These are phyloP conservation scores for Netelia inedita DNA, from an alignment of 2,888 invertebrate species.

Conservation along the genomic window DNA sequence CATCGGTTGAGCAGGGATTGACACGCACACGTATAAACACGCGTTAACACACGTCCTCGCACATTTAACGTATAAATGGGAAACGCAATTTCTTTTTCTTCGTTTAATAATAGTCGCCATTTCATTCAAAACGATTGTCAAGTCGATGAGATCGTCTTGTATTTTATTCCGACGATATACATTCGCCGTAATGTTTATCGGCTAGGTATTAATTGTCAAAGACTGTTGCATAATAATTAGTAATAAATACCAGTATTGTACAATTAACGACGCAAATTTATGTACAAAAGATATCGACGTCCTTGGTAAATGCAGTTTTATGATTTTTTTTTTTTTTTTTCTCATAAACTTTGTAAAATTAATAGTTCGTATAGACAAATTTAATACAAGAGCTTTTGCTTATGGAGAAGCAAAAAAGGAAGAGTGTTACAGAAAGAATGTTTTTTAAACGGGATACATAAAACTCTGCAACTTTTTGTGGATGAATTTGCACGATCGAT, in stretches of 20 bases:
- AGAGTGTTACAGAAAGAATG: background rate
- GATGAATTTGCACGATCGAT: background rate
- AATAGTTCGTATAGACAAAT: background rate
- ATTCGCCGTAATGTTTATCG: conserved; percentile 64
- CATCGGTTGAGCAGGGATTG: background rate
- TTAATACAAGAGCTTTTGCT: background rate
- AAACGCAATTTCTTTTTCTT: conserved; percentile 11
- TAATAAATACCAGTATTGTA: conserved; percentile 69
- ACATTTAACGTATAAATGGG: conserved; percentile 2
- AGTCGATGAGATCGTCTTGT: conserved; percentile 53
- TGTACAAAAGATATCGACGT: conserved; percentile 67
- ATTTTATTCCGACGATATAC: background rate
- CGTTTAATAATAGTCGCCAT: conserved; percentile 36
- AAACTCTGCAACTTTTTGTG: background rate
- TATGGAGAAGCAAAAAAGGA: background rate
- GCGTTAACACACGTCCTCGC: background rate
- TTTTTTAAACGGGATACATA: background rate
- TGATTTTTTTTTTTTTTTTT: background rate
- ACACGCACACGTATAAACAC: too few species aligned
- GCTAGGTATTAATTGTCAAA: conserved; percentile 71
- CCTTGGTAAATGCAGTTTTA: conserved; percentile 20
- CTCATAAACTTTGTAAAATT: background rate
- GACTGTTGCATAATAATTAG: conserved; percentile 71
- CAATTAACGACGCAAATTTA: conserved; percentile 69
- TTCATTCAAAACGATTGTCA: conserved; percentile 23